Base-by-base conservation (phyloP, 2,113 vertebrate genomes). In the Percina caprodes region DNA sequence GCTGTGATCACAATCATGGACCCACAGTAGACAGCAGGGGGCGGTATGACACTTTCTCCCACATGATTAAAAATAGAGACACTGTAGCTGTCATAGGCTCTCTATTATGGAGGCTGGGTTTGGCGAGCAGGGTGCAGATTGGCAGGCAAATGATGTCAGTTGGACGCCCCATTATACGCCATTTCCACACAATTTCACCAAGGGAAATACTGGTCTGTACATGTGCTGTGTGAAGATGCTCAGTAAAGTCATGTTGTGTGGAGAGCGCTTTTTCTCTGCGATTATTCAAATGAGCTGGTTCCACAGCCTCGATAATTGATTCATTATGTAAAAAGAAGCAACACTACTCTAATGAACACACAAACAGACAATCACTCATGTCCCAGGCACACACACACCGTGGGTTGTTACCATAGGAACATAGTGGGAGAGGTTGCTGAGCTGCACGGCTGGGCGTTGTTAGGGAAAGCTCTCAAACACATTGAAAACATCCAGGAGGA, bases 371-470 rank as follows among this genome's bases (percentile, higher is more conserved):
- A 73, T 83, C 69, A 39, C 74, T 72, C 69, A 66, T 85, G 59
- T 85, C 79, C 67, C 81, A 70, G 65, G 89, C 54, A 24, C 76
- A 69, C 79, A 24, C 75, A 52, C 76, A 15, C 75, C 52, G 62
- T 23, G 51, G 63, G 78, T 73, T 58, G 92, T 94, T 92, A 83
- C 90, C 92, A 93, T 93, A 85, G 92, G 79, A 94, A 93, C 92
- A 23, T 72, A 58, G 81, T 78, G 73, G 80, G 61, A 69, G 86
- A 83, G 84, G 90, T 77, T 83, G 74, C 68, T 19, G 71, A 84
- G 80, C 86, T 79, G 79, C 80, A 74, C 66, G 4, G 8, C 48
- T 7, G 66, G 84, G 66, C 45, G 77, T 83, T 3, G 67, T 81
- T 61, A 68, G 73, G 65, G 84, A 74, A 83, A 39, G 83, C 82